Conservation (phyloP, 2,888 invertebrate species). For the Cryptocephalus moraei region DNA sequence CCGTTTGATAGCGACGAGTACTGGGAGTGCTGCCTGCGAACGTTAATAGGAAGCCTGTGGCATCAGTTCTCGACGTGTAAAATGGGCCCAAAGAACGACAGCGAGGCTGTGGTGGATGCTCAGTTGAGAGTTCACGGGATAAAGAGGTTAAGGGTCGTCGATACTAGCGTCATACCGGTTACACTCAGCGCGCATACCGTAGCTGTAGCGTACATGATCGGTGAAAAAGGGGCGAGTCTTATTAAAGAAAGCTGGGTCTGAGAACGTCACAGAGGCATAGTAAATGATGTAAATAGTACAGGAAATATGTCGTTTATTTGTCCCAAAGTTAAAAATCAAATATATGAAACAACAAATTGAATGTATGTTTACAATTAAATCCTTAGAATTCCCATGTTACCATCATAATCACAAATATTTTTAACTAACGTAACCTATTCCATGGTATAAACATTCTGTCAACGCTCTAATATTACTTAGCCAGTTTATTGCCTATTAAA, state of each 20-base stretch:
- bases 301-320: too few relatives aligned
- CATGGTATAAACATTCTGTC: too few relatives aligned
- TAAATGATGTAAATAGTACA: too few relatives aligned
- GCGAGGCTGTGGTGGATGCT: constrained; percentile 45
- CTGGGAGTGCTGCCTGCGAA: constrained; percentile 42
- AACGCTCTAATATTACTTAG: too few relatives aligned
- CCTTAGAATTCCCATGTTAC: too few relatives aligned
- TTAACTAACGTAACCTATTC: too few relatives aligned
- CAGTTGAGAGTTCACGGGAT: constrained; percentile 43
- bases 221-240: constrained; percentile 44
- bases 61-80: constrained; percentile 45
- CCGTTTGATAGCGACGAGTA: constrained; percentile 39
- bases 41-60: constrained; percentile 39
- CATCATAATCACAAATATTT: too few relatives aligned
- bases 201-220: constrained; percentile 45
- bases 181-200: constrained; percentile 43
- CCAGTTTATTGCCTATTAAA: too few relatives aligned
- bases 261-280: too few relatives aligned
- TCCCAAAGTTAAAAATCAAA: too few relatives aligned
- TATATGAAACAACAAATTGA: too few relatives aligned
- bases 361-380: too few relatives aligned
- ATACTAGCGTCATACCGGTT: constrained; percentile 45
- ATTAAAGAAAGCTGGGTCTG: constrained; percentile 39
- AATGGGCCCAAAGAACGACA: constrained; percentile 44
- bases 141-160: constrained; percentile 41